Conservation (phyloP, 1,140 invertebrate species). For the Meteorus sp. region DNA sequence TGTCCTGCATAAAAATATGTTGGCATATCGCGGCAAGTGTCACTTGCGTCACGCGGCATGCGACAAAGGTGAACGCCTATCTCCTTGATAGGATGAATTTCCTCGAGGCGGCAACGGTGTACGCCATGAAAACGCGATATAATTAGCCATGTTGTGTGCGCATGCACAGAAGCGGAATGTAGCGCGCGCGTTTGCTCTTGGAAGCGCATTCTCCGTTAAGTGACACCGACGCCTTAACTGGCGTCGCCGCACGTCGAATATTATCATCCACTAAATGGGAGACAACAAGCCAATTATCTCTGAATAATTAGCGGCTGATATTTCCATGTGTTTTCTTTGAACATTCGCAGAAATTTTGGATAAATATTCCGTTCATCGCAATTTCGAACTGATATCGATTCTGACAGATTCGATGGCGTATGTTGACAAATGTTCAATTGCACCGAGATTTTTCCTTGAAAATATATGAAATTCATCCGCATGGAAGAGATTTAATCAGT, state of each 20-base stretch:
- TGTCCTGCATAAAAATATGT: no score
- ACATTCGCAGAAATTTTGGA: no score
- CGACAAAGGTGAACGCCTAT: background rate
- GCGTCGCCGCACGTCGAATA: constrained; percentile 26
- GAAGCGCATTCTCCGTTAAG: constrained; percentile 29
- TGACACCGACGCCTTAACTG: constrained; percentile 31
- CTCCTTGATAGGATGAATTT: background rate
- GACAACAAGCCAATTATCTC: constrained; percentile 39
- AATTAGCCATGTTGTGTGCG: constrained; percentile 33
- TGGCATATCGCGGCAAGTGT: constrained; percentile 7
- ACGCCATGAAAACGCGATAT: constrained; percentile 32
- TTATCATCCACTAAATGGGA: no score
- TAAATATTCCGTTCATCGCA: no score
- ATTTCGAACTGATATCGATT: no score
- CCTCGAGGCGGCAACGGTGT: background rate
- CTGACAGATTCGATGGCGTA: no score
- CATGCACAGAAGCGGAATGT: background rate
- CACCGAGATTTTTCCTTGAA: constrained; percentile 9
- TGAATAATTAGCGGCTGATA: constrained; percentile 42
- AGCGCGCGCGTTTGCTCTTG: constrained; percentile 5
- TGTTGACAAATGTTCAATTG: no score
- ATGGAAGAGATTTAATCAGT: background rate
- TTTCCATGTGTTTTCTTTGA: no score
- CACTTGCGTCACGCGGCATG: constrained; percentile 6
- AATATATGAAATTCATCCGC: constrained; percentile 8